Evolutionary conservation across 1,140 invertebrate genomes (phyloP), one percentile per base, ranked within the genome.

Genomic region (Drosophila arawakana): DNA sequence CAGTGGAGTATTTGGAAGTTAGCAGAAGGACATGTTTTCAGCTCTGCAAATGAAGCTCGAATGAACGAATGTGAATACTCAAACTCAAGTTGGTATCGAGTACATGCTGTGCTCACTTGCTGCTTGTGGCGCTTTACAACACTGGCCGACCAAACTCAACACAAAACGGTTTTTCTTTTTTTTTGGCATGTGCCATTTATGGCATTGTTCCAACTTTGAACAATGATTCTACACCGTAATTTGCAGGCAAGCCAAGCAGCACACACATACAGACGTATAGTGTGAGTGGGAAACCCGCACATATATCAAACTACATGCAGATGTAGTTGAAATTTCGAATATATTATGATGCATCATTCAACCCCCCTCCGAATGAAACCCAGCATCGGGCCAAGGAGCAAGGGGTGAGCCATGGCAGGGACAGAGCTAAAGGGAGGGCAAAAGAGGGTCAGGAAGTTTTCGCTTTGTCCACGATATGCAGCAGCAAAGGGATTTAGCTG

Each of bases 111-210:
- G 52, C 25, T 11, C 13, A 7, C 11, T n/a, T 30, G 34, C 21
- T 9, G 34, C 8, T 41, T 21, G 35, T 9, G 25, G 8, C 52
- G 44, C 57, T 58, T 13, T 8, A 34, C 66, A 71, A 65, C 58
- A 73, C 60, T 65, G 43, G 49, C 34, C 47, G 15, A 25, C 39
- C 44, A 67, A 50, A 58, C 7, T 46, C 25, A 61, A 78, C 76
- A 55, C 37, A 72, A 84, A 80, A 90, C 25, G 0, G 6, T 30
- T 30, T 30, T 30, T 30, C 25, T 30, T 81, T 84, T 81, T 84
- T 66, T 82, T 90, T 91, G 86, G 88, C 88, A 90, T 90, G 88
- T 90, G 88, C 88, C 88, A 86, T 81, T 86, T 79, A 77, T 81
- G 82, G 82, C 78, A 76, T 91, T 90, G 80, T 90, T 86, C 82